phyloP scores from a whole-genome alignment of 30 jellyfish, hydroid and myxozoan genomes.

The Hydra vulgaris region DNA sequence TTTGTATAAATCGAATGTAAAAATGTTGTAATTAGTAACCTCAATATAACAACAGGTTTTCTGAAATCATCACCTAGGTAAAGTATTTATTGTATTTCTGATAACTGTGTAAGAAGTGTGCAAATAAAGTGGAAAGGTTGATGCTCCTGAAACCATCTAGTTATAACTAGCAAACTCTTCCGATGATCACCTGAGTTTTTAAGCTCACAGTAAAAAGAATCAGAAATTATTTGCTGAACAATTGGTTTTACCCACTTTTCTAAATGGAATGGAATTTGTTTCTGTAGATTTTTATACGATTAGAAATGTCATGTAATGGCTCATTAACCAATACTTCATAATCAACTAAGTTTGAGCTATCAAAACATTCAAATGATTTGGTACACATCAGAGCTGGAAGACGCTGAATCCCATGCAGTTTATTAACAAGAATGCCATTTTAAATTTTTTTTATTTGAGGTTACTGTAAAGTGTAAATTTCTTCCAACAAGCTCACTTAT shows the following conservation, averaged over 20 bases:
- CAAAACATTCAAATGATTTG: not conserved
- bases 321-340: conserved; percentile 9
- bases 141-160: not conserved
- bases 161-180: not conserved
- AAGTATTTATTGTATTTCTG: conserved; percentile 10
- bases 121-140: not conserved
- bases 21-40: conserved; percentile 4
- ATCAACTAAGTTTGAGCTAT: not conserved
- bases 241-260: not conserved
- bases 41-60: not conserved
- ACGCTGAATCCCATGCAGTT: conserved; percentile 22
- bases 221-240: not conserved
- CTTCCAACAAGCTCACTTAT: not conserved
- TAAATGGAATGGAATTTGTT: conserved; percentile 4
- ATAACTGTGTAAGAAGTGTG: not conserved
- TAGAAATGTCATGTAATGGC: conserved; percentile 12
- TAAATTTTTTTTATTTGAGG: not conserved
- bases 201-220: conserved; percentile 4
- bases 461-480: not conserved
- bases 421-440: not conserved
- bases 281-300: conserved; percentile 1
- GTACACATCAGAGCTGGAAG: conserved; percentile 9
- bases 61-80: not conserved
- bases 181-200: conserved; percentile 7
- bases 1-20: not conserved